Evolutionary conservation across 2,888 invertebrate species (phyloP), one percentile per base, ranked within the genome.

Genomic region (Oxyteleia sp.): DNA sequence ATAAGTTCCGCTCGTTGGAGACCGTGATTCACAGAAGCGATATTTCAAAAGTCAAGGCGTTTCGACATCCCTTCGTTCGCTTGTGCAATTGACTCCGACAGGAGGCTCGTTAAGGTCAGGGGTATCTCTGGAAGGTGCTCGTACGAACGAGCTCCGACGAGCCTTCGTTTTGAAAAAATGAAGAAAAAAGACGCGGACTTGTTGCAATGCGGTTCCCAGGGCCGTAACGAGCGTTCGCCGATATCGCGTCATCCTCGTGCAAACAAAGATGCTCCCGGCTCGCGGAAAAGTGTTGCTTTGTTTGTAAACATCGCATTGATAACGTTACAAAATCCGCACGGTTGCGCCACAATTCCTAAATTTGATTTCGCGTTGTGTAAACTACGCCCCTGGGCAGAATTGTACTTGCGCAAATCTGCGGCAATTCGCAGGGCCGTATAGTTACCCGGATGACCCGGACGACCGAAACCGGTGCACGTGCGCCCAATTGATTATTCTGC

Each of bases 61-160:
- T 92, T 92, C 92, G 89, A 91, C 91, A 92, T 87, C 87, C 87
- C 89, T 89, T 85, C 84, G 84, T 89, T 85, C 84, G 84, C 88
- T 91, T 88, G 88, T 89, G 91, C 91, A 92, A 92, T 90, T 83
- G 81, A 78, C 84, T 88, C 85, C 86, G 81, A 85, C 87, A 74
- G 87, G 87, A 85, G 84, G 74, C 80, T 87, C 85, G 82, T 88
- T 91, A 92, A 92, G 92, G 92, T 92, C 92, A 92, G 91, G 91
- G 91, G 88, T 92, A 91, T 85, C 86, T 83, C 82, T 88, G 87
- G 85, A 85, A 87, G 87, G 79, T 84, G 57, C 51, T 57, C 45
- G 71, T 53, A 75, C 43, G 49, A 71, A 11, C 59, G 55, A 66
- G n/a, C 35, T 47, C 45, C 57, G 74, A 43, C 55, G 79, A 75